These are phyloP conservation scores for Sterna hirundo DNA, from an alignment of 2,113 vertebrate species.

Conservation along the genomic window DNA sequence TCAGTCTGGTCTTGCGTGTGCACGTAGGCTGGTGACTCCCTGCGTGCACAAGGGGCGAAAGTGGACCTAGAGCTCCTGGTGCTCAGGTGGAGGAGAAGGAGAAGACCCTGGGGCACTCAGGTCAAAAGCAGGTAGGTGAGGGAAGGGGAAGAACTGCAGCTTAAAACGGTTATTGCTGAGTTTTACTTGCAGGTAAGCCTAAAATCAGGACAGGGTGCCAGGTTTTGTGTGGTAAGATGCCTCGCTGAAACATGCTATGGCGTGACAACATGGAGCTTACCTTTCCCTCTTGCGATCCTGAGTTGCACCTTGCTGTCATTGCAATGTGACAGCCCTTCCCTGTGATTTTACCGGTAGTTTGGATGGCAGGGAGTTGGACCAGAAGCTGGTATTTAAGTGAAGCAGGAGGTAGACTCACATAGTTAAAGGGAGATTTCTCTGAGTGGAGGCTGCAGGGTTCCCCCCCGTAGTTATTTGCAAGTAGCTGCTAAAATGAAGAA, in stretches of 20 bases:
- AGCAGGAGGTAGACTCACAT: not conserved
- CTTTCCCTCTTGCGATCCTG: not conserved
- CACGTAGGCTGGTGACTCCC: not conserved
- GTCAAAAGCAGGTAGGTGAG: not conserved
- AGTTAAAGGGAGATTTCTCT: not conserved
- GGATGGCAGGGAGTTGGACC: not conserved
- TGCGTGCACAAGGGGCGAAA: not conserved
- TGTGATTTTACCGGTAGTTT: not conserved
- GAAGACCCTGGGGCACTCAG: not conserved
- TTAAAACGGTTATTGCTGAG: not conserved
- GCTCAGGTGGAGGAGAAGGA: not conserved
- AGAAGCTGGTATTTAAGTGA: not conserved
- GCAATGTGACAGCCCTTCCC: not conserved
- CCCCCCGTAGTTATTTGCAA: not conserved
- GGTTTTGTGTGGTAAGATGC: not conserved
- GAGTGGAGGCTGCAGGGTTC: not conserved
- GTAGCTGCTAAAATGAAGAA: not conserved
- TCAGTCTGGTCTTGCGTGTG: not conserved
- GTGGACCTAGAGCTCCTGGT: not conserved
- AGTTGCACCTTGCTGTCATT: not conserved
- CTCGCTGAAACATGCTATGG: not conserved
- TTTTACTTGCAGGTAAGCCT: not conserved
- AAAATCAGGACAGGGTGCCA: not conserved
- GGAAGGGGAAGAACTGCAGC: not conserved
- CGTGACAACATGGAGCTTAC: not conserved